phyloP scores from a whole-genome alignment of 92 coral and sea anemone species.

The Zoanthus sansibaricus region DNA sequence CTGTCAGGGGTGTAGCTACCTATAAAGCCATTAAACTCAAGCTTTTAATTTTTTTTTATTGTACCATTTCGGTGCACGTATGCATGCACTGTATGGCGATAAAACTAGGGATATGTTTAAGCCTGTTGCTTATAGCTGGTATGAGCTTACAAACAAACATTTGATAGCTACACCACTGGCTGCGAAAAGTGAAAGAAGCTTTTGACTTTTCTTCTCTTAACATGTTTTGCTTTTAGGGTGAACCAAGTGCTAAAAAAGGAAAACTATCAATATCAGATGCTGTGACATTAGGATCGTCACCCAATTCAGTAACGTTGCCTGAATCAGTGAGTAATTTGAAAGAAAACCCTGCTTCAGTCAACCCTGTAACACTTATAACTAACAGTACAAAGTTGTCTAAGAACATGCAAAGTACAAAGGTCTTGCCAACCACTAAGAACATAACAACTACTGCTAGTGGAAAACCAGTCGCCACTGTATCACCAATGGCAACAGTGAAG shows the following conservation, averaged over 20 bases:
- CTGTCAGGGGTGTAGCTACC: no score
- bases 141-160: no score
- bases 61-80: no score
- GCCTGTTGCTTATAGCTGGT: no score
- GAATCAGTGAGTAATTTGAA: constrained; percentile 21
- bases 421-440: constrained; percentile 38
- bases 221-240: constrained; percentile 52
- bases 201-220: no score
- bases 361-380: constrained; percentile 38
- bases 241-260: constrained; percentile 72
- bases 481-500: constrained; percentile 65
- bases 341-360: constrained; percentile 44
- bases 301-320: constrained; percentile 15
- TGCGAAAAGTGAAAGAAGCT: no score
- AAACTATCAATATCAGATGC: constrained; percentile 50
- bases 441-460: constrained; percentile 41
- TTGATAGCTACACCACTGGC: no score
- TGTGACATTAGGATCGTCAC: constrained; percentile 1
- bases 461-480: constrained; percentile 71
- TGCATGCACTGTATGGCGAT: no score
- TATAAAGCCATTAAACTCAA: no score
- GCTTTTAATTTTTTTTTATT: no score
- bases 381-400: constrained; percentile 45
- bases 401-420: constrained; percentile 28
- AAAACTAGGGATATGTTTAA: no score